Evolutionary conservation across 2,113 vertebrate genomes (phyloP).

Genomic region (Chauna torquata): DNA sequence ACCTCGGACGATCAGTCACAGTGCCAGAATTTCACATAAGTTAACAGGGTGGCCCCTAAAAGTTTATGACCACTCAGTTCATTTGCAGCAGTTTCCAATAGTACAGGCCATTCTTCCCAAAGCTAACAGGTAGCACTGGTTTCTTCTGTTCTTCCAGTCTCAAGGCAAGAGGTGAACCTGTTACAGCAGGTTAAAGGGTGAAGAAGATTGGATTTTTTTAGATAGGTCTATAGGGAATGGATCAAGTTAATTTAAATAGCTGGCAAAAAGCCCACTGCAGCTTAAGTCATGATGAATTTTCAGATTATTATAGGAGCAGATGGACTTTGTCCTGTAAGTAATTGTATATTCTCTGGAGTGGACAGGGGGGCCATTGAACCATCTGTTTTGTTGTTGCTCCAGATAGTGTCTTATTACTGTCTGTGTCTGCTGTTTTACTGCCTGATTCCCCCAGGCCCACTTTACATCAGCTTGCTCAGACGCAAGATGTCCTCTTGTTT

Average conservation of each 20-base stretch:
- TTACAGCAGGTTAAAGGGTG: not conserved
- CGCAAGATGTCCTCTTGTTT: not conserved
- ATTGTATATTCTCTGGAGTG: conserved; percentile 45
- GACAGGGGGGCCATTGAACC: not conserved
- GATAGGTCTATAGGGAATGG: not conserved
- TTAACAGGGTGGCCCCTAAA: conserved; percentile 2
- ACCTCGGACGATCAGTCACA: not conserved
- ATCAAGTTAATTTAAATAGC: conserved; percentile 29
- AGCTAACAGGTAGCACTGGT: not conserved
- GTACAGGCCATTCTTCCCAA: not conserved
- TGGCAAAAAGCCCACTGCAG: conserved; percentile 1
- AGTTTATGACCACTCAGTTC: not conserved
- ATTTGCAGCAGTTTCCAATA: not conserved
- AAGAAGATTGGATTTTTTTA: not conserved
- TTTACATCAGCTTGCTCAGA: not conserved
- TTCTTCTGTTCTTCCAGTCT: not conserved
- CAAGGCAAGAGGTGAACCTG: not conserved
- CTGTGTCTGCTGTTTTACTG: not conserved
- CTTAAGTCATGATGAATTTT: conserved; percentile 29
- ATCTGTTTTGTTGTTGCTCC: conserved; percentile 51
- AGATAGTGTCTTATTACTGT: conserved; percentile 24
- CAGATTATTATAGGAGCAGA: conserved; percentile 50
- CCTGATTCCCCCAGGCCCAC: not conserved
- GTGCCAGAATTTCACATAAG: not conserved
- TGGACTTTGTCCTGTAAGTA: conserved; percentile 60